Base-by-base conservation (phyloP, 2,888 invertebrate genomes). In the Ophioninae sp. region DNA sequence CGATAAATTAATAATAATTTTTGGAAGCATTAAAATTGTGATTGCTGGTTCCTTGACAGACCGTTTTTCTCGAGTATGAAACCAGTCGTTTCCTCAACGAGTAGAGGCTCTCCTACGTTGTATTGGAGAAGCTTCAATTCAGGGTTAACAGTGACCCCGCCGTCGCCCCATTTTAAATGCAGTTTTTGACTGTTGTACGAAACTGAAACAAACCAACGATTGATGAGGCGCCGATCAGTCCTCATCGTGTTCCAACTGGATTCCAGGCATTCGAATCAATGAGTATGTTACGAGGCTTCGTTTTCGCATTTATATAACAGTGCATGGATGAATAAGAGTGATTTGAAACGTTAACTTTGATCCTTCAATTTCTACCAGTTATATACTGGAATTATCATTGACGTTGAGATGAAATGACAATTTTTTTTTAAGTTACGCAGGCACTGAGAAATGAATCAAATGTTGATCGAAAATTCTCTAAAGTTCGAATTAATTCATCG, bases 51-150 rank as follows among this genome's bases (percentile, higher is more conserved):
- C 73, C 5, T 57, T 10, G 44, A 50, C 90, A 87, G 92, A 94
- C 97, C 97, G 89, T 96, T 96, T 91, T 97, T 97, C 90, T 97
- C 97, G 0, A 95, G 94, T 94, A 96, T 96, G 87, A 95, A 96
- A 83, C 95, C 95, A 87, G 96, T 95, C 6, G 95, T 95, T 90
- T 96, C 96, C 88, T 96, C 96, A 6, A 96, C 93, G 80, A 96
- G 94, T 78, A 96, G 89, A 0, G 97, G 97, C 85, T 96, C 94
- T 0, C 96, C 96, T 81, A 97, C 95, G 91, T 97, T 95, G 90
- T 97, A 97, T 92, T 97, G 97, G 82, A 97, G 93, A 17, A 97
- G 93, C 88, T 97, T 97, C 59, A 97, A 91, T 91, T 97, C 97
- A 2, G 96, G 96, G 92, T 96, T 97, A 39, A 97, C 95, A 0